These are phyloP conservation scores for Agrilus biguttatus DNA, from an alignment of 2,888 invertebrate species.

Conservation along the genomic window DNA sequence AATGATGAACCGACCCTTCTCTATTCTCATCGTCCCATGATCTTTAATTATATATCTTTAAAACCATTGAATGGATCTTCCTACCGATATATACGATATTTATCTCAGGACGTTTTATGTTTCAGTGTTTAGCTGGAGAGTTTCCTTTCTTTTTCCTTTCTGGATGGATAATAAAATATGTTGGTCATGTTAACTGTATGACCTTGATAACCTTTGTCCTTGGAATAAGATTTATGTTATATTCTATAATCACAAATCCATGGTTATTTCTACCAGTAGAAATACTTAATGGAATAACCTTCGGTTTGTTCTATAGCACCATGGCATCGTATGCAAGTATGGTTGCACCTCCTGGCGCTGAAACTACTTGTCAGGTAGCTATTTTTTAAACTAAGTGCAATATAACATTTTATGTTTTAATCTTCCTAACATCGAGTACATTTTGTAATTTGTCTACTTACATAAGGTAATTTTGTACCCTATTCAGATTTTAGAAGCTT, in stretches of 20 bases:
- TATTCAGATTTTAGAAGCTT: no score
- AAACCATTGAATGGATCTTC: no score
- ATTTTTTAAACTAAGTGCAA: neutral
- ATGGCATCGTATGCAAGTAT: slow-evolving; percentile 70
- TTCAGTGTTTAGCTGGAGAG: slow-evolving; percentile 68
- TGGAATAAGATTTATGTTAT: slow-evolving; percentile 60
- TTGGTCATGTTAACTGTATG: slow-evolving; percentile 67
- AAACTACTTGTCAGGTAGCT: slow-evolving; percentile 39
- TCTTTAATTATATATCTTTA: no score
- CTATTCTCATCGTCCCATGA: no score
- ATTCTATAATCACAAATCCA: slow-evolving; percentile 56
- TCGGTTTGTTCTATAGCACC: slow-evolving; percentile 67
- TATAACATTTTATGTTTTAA: no score
- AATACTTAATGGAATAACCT: slow-evolving; percentile 65
- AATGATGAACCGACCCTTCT: no score
- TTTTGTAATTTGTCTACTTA: no score
- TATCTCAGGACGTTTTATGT: no score
- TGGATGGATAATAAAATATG: slow-evolving; percentile 50
- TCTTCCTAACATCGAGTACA: no score
- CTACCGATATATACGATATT: no score
- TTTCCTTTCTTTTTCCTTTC: slow-evolving; percentile 68
- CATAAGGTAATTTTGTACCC: no score
- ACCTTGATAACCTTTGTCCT: slow-evolving; percentile 61
- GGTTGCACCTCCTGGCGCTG: slow-evolving; percentile 60
- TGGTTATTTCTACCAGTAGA: slow-evolving; percentile 72